A percentile compares a stretch with the other conserved stretches of the same genome.
phyloP scores from a whole-genome alignment of 2,888 invertebrate genomes.

The Amblyteles armatorius region DNA sequence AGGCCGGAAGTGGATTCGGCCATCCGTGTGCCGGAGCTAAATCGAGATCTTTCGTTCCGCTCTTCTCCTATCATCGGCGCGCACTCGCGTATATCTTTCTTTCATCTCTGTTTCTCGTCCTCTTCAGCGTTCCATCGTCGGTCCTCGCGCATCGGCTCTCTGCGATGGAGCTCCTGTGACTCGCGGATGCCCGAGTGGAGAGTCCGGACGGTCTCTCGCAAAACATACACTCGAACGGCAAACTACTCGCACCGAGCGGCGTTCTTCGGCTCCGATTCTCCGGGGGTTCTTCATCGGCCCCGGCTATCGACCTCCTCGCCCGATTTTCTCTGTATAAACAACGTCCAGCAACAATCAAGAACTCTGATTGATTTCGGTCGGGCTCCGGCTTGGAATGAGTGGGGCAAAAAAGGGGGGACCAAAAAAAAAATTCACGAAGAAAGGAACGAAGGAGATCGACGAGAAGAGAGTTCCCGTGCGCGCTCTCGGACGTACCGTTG shows the following conservation, averaged over 20 bases:
- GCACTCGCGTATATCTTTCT: conserved; percentile 28
- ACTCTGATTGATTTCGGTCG: conserved; percentile 78
- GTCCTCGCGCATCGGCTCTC: conserved; percentile 43
- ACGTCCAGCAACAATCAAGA: conserved; percentile 77
- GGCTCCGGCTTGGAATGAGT: conserved; percentile 56
- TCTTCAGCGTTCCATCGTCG: conserved; percentile 4
- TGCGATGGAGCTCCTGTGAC: conserved; percentile 41
- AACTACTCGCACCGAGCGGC: conserved; percentile 54
- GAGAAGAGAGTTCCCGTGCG: neutral
- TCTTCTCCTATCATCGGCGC: conserved; percentile 15
- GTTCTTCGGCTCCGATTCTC: conserved; percentile 45
- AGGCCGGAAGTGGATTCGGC: conserved; percentile 64
- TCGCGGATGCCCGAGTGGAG: conserved; percentile 25
- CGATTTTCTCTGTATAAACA: conserved; percentile 76
- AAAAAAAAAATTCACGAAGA: neutral
- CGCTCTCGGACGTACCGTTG: neutral
- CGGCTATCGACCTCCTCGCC: conserved; percentile 38
- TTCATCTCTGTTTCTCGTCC: conserved; percentile 50
- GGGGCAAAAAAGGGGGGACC: conserved; percentile 20
- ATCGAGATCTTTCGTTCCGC: conserved; percentile 70
- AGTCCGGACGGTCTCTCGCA: conserved; percentile 49
- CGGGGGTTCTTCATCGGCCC: conserved; percentile 30
- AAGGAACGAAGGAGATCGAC: conserved; percentile 7
- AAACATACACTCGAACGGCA: conserved; percentile 66
- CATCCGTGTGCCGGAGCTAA: conserved; percentile 74